phyloP scores from a whole-genome alignment of 2,113 vertebrate species.

The Danionella cerebrum region DNA sequence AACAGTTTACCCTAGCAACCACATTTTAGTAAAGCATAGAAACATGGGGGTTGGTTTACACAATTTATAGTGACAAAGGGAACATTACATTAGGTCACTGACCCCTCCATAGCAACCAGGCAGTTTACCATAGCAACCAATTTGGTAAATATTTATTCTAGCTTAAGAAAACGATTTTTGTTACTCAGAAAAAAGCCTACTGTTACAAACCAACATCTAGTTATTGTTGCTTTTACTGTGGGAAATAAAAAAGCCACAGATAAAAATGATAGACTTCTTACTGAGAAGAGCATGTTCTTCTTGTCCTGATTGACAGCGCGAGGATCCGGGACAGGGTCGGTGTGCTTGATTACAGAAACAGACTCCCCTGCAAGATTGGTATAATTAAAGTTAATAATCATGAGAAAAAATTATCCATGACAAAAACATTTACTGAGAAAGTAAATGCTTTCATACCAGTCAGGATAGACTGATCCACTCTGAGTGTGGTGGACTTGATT shows the following conservation, averaged over 20 bases:
- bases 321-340: constrained; percentile 94
- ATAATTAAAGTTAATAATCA: neutral
- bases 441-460: constrained; percentile 70
- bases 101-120: too few relatives aligned
- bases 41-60: too few relatives aligned
- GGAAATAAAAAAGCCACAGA: neutral
- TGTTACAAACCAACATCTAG: too few relatives aligned
- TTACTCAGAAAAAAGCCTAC: too few relatives aligned
- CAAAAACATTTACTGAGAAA: neutral
- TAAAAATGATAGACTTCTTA: constrained; percentile 57
- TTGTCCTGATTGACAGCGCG: constrained; percentile 98
- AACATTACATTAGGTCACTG: too few relatives aligned
- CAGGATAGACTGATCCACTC: constrained; percentile 96
- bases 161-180: too few relatives aligned
- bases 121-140: too few relatives aligned
- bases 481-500: constrained; percentile 94
- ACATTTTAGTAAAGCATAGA: too few relatives aligned
- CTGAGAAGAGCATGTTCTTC: constrained; percentile 99
- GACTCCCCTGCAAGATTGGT: constrained; percentile 77
- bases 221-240: too few relatives aligned
- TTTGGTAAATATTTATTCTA: too few relatives aligned
- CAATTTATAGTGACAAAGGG: too few relatives aligned
- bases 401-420: neutral
- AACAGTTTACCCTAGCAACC: too few relatives aligned
- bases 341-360: constrained; percentile 96